Conservation (phyloP, 2,797 vertebrate genomes). For the Natrix natrix region DNA sequence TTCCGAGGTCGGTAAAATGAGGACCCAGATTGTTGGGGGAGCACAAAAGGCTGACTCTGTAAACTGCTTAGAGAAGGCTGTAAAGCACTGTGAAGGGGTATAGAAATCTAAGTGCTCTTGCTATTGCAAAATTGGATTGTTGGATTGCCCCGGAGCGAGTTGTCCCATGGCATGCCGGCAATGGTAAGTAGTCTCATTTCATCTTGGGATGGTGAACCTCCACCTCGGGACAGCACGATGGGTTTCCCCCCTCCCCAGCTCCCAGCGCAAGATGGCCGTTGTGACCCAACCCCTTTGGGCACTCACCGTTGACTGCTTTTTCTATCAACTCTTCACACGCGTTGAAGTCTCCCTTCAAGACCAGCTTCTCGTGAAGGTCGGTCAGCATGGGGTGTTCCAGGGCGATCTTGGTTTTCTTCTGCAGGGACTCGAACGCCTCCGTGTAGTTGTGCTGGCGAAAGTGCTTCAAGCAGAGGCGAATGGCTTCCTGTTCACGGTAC, state of each 20-base stretch:
- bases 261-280: neutral
- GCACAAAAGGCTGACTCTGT: too few species aligned
- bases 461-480: constrained; percentile 98
- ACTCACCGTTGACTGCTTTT: constrained; percentile 95
- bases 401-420: constrained; percentile 97
- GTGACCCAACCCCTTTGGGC: neutral
- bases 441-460: constrained; percentile 99
- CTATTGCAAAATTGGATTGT: too few species aligned
- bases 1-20: too few species aligned
- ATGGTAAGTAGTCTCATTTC: too few species aligned
- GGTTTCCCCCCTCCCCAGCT: neutral
- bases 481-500: constrained; percentile 99
- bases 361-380: constrained; percentile 94
- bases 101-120: too few species aligned
- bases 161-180: too few species aligned
- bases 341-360: constrained; percentile 94
- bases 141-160: too few species aligned
- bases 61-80: too few species aligned
- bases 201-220: too few species aligned
- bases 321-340: constrained; percentile 97
- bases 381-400: constrained; percentile 97
- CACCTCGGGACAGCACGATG: neutral
- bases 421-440: constrained; percentile 96
- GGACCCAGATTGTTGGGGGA: too few species aligned
- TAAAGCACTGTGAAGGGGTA: too few species aligned